Evolutionary conservation across 2,797 vertebrate species (phyloP), one percentile per base, ranked within the genome.

Genomic region (Lacerta agilis): DNA sequence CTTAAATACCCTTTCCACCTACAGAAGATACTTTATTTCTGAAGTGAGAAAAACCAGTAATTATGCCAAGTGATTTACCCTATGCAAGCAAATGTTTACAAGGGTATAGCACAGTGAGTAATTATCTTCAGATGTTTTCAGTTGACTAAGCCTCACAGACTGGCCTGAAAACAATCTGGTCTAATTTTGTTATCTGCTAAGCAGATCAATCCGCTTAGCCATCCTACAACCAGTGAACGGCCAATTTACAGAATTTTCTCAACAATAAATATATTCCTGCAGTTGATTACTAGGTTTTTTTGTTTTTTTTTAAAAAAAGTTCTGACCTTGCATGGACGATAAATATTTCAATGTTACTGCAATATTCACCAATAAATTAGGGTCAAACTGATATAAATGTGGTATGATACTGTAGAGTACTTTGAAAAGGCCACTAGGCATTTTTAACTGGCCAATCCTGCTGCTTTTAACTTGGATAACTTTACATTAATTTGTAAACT

Each of bases 121-220:
- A 93, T 2, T 84, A 79, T 86, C 91, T 91, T 93, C 88, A 92
- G 86, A 88, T 61, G 81, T 86, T 90, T 83, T 82, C 89, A 90
- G 82, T 45, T 92, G 89, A 87, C 93, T 94, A 93, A 96, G 90
- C 95, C 82, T 86, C 67, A 80, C 64, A 76, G 88, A 75, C 90
- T 88, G 80, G 90, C 87, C 87, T 36, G 88, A 93, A 95, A 97
- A 97, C 96, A 96, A 94, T 91, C 94, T 97, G 96, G 96, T 97
- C 97, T 98, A 98, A 98, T 98, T 98, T 96, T 94, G 96, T 96
- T 97, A 98, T 97, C 97, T 96, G 95, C 94, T 98, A 98, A 98
- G 97, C 94, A 90, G 95, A 91, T 94, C 96, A 97, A 97, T 97
- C 97, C 97, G 92, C 96, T 97, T 97, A 97, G 93, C 91, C 94